Evolutionary conservation across 2,113 vertebrate genomes (phyloP).

Genomic region (Forbesichthys agassizii): DNA sequence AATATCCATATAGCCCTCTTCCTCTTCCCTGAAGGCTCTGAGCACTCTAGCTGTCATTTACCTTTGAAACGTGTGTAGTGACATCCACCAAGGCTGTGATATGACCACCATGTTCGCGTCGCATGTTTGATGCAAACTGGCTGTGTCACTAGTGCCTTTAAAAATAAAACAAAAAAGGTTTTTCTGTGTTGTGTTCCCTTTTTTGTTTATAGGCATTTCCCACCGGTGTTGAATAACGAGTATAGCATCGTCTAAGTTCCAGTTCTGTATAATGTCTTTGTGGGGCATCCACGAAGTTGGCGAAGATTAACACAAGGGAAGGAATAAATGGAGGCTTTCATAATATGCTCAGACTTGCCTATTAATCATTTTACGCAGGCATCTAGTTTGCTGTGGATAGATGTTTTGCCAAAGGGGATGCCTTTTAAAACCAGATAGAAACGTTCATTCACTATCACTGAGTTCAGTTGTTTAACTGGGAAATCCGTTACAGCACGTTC

Average conservation of each 20-base stretch:
- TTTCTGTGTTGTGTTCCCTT: background rate
- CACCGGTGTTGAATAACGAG: background rate
- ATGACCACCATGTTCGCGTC: too few species aligned
- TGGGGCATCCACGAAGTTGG: background rate
- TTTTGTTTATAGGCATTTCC: background rate
- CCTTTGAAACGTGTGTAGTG: conserved; percentile 4
- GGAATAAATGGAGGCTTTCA: conserved; percentile 1
- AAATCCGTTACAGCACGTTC: background rate
- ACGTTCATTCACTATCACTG: conserved; percentile 3
- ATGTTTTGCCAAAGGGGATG: background rate
- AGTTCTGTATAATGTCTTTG: background rate
- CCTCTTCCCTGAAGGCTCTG: conserved; percentile 4
- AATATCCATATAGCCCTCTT: conserved; percentile 26
- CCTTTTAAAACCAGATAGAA: conserved; percentile 11
- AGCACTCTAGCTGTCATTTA: conserved; percentile 17
- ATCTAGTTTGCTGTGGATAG: conserved; percentile 1
- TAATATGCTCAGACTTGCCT: conserved; percentile 12
- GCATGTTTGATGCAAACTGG: too few species aligned
- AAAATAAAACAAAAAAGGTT: background rate
- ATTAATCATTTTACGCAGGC: conserved; percentile 8
- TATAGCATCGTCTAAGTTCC: background rate
- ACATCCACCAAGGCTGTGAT: background rate
- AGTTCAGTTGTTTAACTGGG: background rate
- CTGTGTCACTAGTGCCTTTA: background rate
- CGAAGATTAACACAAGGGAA: background rate